Evolutionary conservation across 1,140 invertebrate genomes (phyloP), one percentile per base, ranked within the genome.

Genomic region (Halesus radiatus): DNA sequence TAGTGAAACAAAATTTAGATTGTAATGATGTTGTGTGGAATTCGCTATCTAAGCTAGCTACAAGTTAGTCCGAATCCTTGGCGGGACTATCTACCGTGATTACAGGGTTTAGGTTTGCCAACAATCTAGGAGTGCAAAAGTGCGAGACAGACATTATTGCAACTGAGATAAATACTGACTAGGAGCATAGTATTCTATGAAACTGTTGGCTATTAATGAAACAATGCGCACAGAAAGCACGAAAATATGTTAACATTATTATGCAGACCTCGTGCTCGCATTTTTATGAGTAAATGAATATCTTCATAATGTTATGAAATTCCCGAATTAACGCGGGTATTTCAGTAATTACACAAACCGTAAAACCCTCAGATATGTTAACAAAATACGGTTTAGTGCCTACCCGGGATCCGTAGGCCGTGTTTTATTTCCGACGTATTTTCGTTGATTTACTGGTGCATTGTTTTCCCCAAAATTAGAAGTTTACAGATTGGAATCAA

Each of bases 401-500:
- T 18, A 0, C n/a, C 60, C 60, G 15, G 18, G 60, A 22, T 64
- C 37, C 60, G 60, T 45, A 45, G 37, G 37, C 37, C 37, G 8
- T 45, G 29, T n/a, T 70, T 70, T 16, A 52, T 23, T 73, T 54
- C 45, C 54, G 70, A 73, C 70, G 50, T 54, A 54, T 54, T 22
- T 10, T 18, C 20, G 45, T 73, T 73, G 70, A 73, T 73, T 73
- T 73, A 73, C 70, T 73, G 45, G 54, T 73, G 70, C 52, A 73
- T 73, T 73, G 70, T 73, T 73, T 73, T 54, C 70, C 70, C 45
- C 45, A 60, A 58, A n/a, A 73, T 73, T 73, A 73, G 70, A 73
- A 73, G 70, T 73, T 58, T 45, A 58, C 50, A 72, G 77, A 79
- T 79, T 79, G 60, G 32, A 77, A 77, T 77, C 78, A 74, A 72